Base-by-base conservation (phyloP, 2,113 vertebrate species). In the Poeciliopsis prolifica region DNA sequence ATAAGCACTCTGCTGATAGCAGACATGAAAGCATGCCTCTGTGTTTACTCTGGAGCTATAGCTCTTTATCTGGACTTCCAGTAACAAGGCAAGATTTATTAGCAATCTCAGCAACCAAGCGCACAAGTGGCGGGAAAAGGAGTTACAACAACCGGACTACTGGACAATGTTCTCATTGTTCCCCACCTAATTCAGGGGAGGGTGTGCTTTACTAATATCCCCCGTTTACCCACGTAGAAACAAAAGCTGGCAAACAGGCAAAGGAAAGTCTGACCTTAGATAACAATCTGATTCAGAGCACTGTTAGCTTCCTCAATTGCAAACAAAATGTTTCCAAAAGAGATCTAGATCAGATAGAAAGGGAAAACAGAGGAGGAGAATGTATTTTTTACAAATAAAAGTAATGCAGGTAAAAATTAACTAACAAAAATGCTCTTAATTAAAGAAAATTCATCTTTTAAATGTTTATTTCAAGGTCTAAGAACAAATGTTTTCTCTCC, bases 81-180 rank as follows among this genome's bases (percentile, higher is more conserved):
- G 71, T 30, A 75, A 77, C 24, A 62, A 74, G 68, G 67, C 33
- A 26, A 80, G 70, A 90, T 82, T 72, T 77, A 86, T 81, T 82
- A 81, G 68, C 66, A 83, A 77, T 88, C 80, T 74, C 29, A 40
- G 75, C 61, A 63, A 44, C 35, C 67, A 31, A 63, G 71, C 75
- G 88, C 91, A 92, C 77, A 91, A 78, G 80, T 80, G 51, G 70
- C 79, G 75, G 77, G 74, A 37, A 80, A 78, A 78, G 77, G 74
- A 85, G 67, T 40, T 60, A 29, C 54, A 44, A 77, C 44, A 12
- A 60, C 66, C 74, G 73, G 30, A 37, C 69, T 28, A 19, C 28
- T 17, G 54, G 74, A 91, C 92, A 92, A 86, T 88, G 87, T 82
- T 83, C 60, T 71, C 72, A 88, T 92, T 93, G 91, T 93, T 91